Evolutionary conservation across 2,888 invertebrate genomes (phyloP), one percentile per base, ranked within the genome.

Genomic region (Ennomos erosarius): DNA sequence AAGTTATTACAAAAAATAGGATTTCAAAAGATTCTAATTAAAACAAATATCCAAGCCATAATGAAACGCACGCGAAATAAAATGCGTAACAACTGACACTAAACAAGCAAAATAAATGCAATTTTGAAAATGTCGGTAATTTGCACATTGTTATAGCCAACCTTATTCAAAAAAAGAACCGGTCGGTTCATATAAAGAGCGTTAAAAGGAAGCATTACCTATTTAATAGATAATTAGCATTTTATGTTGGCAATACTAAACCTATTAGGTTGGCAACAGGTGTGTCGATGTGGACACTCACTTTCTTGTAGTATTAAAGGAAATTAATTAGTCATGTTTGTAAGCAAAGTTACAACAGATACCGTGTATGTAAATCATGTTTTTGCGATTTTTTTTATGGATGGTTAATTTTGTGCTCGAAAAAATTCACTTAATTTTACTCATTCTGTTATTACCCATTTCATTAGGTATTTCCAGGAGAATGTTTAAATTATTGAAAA

Each of bases 221-320:
- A 83, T 79, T 78, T 82, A 78, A 75, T 70, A 71, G 58, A 74
- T 76, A 79, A 88, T 89, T 87, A 88, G 75, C 88, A 87, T 88
- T 74, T 76, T 74, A 78, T 83, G 77, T 87, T 85, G 88, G 89
- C 82, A 78, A 82, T 74, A 78, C 68, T 57, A 63, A 72, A 65
- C 73, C 67, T 70, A 79, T 78, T 81, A 75, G 70, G 77, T 64
- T 65, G 66, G 62, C 57, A 64, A 64, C 67, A 68, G 74, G 75
- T 68, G 74, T 68, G 76, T 61, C 55, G 35, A 55, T 53, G 51
- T 64, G 49, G 61, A 62, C 64, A 73, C 74, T 76, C 67, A 75
- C 79, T 81, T 83, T 83, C 81, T 78, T 78, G 78, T 72, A 67
- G 48, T 63, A 66, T 69, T 49, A 59, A 55, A 70, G 76, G 77